These are phyloP conservation scores for Busseola fusca DNA, from an alignment of 2,888 invertebrate genomes.

Conservation along the genomic window DNA sequence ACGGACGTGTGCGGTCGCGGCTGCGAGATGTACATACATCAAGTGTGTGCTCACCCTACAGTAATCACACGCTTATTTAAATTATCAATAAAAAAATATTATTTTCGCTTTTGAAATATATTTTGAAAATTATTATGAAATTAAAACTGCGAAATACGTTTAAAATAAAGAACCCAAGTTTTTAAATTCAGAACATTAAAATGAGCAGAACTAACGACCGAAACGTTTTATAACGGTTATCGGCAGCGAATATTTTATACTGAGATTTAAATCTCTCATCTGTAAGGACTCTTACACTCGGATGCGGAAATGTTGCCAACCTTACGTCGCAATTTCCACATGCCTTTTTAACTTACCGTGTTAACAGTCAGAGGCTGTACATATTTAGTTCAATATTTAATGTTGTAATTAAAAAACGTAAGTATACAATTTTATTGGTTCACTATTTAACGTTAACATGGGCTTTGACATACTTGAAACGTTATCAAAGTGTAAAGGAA, in stretches of 20 bases:
- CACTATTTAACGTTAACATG: conserved; percentile 55
- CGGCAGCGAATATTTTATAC: conserved; percentile 66
- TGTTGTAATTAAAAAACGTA: conserved; percentile 78
- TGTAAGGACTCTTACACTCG: conserved; percentile 82
- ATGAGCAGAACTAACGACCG: conserved; percentile 30
- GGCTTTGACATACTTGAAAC: conserved; percentile 68
- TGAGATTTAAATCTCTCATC: conserved; percentile 83
- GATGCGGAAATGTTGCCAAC: conserved; percentile 83
- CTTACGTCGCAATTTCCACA: conserved; percentile 88
- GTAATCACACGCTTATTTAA: conserved; percentile 28
- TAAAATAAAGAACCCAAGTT: conserved; percentile 16
- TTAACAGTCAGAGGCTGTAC: conserved; percentile 74
- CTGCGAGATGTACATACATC: conserved; percentile 44
- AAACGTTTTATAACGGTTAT: conserved; percentile 57
- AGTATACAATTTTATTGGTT: conserved; percentile 70
- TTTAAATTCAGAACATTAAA: conserved; percentile 39
- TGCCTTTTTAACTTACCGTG: conserved; percentile 85
- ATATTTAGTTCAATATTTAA: conserved; percentile 80
- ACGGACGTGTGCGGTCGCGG: conserved; percentile 63
- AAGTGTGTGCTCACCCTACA: conserved; percentile 29
- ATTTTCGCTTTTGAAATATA: not conserved
- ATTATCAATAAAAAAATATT: conserved; percentile 25
- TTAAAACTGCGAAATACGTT: conserved; percentile 9
- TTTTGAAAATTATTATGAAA: conserved; percentile 11
- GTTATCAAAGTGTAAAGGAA: conserved; percentile 74